Percentiles rank a stretch among this genome's conserved stretches.
Evolutionary conservation across 2,113 vertebrate species (phyloP).

Genomic region (Eulemur rufifrons): DNA sequence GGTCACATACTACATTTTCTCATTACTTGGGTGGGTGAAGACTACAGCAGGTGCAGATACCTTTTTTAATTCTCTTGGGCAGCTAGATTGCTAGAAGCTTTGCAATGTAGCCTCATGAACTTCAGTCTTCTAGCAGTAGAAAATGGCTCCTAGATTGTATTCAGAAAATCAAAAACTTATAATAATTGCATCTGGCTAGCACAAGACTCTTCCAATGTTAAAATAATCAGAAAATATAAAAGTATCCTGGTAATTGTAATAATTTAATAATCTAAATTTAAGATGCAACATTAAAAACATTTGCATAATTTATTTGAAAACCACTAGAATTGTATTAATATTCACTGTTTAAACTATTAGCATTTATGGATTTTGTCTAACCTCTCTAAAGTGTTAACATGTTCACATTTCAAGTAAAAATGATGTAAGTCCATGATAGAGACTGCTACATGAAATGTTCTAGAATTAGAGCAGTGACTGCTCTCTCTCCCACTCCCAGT

Average conservation of each 20-base stretch:
- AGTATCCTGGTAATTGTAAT: background rate
- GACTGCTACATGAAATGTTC: conserved; percentile 43
- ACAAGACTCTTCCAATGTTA: background rate
- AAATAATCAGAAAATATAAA: background rate
- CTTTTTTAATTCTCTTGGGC: conserved; percentile 34
- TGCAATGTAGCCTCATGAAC: background rate
- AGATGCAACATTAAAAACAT: background rate
- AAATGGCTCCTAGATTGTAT: background rate
- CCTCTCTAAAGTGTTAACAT: conserved; percentile 43
- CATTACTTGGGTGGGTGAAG: background rate
- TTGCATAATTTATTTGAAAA: conserved; percentile 25
- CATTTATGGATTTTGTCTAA: conserved; percentile 44
- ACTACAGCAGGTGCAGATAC: background rate
- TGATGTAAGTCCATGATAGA: conserved; percentile 31
- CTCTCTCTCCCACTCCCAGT: background rate
- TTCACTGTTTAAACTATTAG: background rate
- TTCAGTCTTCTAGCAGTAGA: background rate
- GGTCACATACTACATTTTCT: background rate
- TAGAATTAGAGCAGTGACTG: conserved; percentile 55
- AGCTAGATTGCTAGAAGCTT: background rate
- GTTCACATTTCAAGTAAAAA: conserved; percentile 59
- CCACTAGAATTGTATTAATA: background rate
- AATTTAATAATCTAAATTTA: conserved; percentile 47
- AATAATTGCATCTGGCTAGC: background rate
- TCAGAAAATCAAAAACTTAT: conserved; percentile 30